Evolutionary conservation across 2,888 invertebrate species (phyloP), one percentile per base, ranked within the genome.

Genomic region (Phania funesta): DNA sequence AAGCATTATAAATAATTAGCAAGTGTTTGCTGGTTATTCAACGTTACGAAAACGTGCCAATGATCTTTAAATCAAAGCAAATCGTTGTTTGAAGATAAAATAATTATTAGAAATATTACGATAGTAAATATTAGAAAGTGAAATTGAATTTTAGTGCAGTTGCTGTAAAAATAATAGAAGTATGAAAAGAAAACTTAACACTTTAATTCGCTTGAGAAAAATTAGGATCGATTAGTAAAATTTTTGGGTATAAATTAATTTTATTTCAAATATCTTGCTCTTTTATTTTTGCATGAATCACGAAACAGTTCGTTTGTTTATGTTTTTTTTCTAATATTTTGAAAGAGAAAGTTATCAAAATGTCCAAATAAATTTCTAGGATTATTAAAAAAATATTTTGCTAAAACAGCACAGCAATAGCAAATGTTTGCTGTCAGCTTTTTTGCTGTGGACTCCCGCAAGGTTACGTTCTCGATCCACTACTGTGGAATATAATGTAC

Each of bases 101-200:
- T 9, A 20, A 44, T 32, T 46, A 18, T 18, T 32, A 38, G 16
- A 32, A 46, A 68, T 38, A 48, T 60, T 44, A 24, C 60, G 29
- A 7, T 41, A 78, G 65, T 16, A 77, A 38, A 68, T 22, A 56
- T n/a, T 24, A 54, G 62, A 83, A 79, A 79, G 75, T 83, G 67
- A 79, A 82, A 78, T 35, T 68, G 16, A 64, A 52, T 35, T 38
- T 11, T 16, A 56, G 38, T 48, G 11, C 24, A 56, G 38, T 65
- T 46, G 11, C 18, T 50, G 60, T 60, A 16, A 29, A 24, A 64
- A 2, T 29, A 20, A 13, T 22, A 16, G 1, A 32, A 26, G n/a
- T 38, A 6, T n/a, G 13, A n/a, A 41, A 58, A 22, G 35, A 38
- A 38, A 13, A 38, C 32, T 32, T 7, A 7, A 7, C 32, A 32